These are phyloP conservation scores for Hippocampus zosterae DNA, from an alignment of 2,113 vertebrate species.

Conservation along the genomic window DNA sequence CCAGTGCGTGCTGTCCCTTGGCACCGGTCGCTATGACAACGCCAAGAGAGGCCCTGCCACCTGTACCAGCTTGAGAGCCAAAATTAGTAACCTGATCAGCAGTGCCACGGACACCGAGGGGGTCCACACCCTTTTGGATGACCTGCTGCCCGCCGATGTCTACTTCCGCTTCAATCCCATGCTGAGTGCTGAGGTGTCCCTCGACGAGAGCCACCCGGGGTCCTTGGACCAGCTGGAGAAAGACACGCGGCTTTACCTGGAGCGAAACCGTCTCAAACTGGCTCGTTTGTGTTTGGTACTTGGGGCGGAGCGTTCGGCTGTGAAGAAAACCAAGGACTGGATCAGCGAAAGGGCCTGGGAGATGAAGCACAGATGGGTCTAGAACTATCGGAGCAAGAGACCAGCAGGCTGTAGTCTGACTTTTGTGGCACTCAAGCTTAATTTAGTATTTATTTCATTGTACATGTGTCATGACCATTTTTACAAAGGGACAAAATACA, in stretches of 20 bases:
- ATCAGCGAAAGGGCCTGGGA: conserved; percentile 64
- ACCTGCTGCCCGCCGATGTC: conserved; percentile 65
- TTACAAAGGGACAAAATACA: no score
- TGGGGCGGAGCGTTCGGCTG: conserved; percentile 54
- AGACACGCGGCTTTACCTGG: conserved; percentile 68
- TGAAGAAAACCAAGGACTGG: conserved; percentile 62
- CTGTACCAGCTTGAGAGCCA: conserved; percentile 70
- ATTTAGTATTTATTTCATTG: no score
- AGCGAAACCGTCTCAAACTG: conserved; percentile 67
- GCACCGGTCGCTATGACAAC: conserved; percentile 71
- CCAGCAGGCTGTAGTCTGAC: no score
- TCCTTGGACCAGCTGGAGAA: conserved; percentile 60
- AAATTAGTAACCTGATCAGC: conserved; percentile 72
- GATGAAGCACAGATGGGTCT: conserved; percentile 62
- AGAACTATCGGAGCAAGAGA: conserved; percentile 9
- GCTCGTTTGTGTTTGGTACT: conserved; percentile 64
- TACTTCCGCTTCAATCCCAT: conserved; percentile 78
- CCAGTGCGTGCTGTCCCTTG: conserved; percentile 73
- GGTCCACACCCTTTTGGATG: conserved; percentile 72
- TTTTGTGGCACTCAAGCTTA: no score
- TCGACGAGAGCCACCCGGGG: conserved; percentile 67
- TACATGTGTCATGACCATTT: no score
- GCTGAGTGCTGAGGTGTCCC: conserved; percentile 64
- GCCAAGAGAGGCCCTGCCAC: conserved; percentile 57
- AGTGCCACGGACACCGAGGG: conserved; percentile 77